Conservation (phyloP, 1,140 invertebrate genomes). For the Tetraneura akinire region DNA sequence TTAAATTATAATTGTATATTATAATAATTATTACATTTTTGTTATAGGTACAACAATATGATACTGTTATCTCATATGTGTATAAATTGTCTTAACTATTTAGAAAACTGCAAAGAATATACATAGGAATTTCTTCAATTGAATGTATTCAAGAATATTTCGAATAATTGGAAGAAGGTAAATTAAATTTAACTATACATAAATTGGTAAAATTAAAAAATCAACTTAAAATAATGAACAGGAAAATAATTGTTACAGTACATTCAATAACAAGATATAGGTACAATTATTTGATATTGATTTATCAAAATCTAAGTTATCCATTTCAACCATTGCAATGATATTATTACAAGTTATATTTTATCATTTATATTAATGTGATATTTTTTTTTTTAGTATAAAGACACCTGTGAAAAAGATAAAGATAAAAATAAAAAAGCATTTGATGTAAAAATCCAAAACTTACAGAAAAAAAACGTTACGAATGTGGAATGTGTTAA, state of each 20-base stretch:
- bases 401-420: neutral
- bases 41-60: neutral
- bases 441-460: neutral
- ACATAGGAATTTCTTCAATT: conserved; percentile 10
- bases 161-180: neutral
- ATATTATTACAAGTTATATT: neutral
- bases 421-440: neutral
- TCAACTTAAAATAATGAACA: neutral
- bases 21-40: neutral
- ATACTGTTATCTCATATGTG: neutral
- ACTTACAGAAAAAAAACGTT: neutral
- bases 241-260: neutral
- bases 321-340: conserved; percentile 23
- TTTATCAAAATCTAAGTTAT: conserved; percentile 3
- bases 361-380: neutral
- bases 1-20: neutral
- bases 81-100: neutral
- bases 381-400: neutral
- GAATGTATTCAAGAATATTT: conserved; percentile 15
- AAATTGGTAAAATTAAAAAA: neutral
- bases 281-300: conserved; percentile 26
- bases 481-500: conserved; percentile 24
- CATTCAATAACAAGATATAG: neutral
- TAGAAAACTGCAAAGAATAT: conserved; percentile 37
- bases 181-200: neutral